A percentile compares a stretch with the other conserved stretches of the same genome.
These are phyloP conservation scores for Pachliopta kotzebuea DNA, from an alignment of 2,888 invertebrate species.

Conservation along the genomic window DNA sequence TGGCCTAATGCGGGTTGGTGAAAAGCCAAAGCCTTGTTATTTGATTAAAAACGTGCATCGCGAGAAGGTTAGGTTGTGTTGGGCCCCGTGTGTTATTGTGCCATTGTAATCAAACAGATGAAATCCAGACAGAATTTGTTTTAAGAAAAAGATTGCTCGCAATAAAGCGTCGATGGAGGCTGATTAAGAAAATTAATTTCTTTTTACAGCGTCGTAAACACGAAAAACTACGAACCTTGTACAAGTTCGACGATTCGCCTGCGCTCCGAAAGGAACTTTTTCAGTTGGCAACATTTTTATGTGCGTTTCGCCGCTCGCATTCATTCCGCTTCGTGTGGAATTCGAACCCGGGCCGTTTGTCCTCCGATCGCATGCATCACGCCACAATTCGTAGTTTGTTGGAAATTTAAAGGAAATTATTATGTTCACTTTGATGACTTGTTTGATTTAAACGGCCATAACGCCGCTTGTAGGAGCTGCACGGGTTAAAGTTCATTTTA, in stretches of 20 bases:
- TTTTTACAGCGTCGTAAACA: constrained; percentile 35
- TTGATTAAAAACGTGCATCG: too few species aligned
- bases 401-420: constrained; percentile 29
- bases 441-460: constrained; percentile 27
- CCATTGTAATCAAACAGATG: too few species aligned
- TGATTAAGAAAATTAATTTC: constrained; percentile 36
- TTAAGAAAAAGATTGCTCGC: constrained; percentile 1
- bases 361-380: constrained; percentile 31
- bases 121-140: too few species aligned
- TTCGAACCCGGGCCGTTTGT: constrained; percentile 29
- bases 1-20: too few species aligned
- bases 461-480: constrained; percentile 5
- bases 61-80: neutral
- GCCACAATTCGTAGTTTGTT: constrained; percentile 22
- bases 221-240: constrained; percentile 35
- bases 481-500: constrained; percentile 21
- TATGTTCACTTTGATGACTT: constrained; percentile 28
- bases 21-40: too few species aligned
- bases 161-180: constrained; percentile 30
- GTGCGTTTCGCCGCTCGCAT: constrained; percentile 15
- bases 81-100: neutral
- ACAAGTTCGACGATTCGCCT: constrained; percentile 19
- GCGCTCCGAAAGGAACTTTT: constrained; percentile 21
- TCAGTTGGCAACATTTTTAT: constrained; percentile 25
- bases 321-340: constrained; percentile 21